Evolutionary conservation across 2,888 invertebrate genomes (phyloP), one percentile per base, ranked within the genome.

Genomic region (Dugesia japonica): DNA sequence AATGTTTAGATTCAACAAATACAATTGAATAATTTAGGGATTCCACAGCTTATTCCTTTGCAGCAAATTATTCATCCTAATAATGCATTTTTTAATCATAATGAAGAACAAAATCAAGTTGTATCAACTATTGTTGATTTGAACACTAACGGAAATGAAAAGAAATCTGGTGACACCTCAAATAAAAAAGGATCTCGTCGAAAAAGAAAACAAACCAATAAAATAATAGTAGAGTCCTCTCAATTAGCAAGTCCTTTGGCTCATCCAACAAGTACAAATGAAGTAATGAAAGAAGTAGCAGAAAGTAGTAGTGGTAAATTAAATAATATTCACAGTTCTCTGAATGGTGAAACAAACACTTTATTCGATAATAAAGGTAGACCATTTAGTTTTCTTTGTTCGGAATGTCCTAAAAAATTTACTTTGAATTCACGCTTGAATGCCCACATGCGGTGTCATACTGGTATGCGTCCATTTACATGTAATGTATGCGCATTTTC

Each of bases 381-480:
- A 71, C 42, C 56, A 26, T 71, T 38, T 71, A 26, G n/a, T 26
- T 75, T 75, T 28, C 75, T 26, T 17, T 75, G 75, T 71, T 9
- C 42, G 20, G 71, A n/a, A 7, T 75, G 75, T 71, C 75, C 75
- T 1, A 23, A 42, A 71, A 42, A 42, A 26, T 75, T 75, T 20
- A 26, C 71, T 27, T 73, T 75, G 17, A 38, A 75, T 23, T 75
- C 42, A 26, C 75, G 75, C 9, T 27, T 75, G 17, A 26, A 38
- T 71, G 75, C 75, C 7, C 75, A 75, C 23, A 28, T 75, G 33
- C 9, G 75, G 20, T 75, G 56, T 42, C 75, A 75, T 20, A 75
- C 75, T 13, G 42, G 42, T 9, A 71, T 75, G 26, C 26, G 75
- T 1, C 75, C 75, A 26, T 75, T 71, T 28, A 71, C 38, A n/a